Evolutionary conservation across 1,140 invertebrate genomes (phyloP).

Genomic region (Sesamia nonagrioides): DNA sequence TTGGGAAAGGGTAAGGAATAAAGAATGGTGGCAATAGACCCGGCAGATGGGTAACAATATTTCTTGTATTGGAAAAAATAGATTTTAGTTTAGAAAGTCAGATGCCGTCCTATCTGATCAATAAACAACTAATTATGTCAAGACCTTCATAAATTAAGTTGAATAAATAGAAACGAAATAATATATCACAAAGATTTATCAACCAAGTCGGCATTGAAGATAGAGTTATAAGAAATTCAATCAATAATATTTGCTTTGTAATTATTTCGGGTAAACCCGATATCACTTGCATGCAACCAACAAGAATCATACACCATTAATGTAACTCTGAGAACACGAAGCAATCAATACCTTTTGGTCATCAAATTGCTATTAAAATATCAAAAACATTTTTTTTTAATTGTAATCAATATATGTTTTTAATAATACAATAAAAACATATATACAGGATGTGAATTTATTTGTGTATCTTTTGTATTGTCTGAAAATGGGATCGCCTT

Average conservation of each 20-base stretch:
- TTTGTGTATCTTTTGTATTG: too few relatives aligned
- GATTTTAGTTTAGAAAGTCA: not conserved
- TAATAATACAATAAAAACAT: too few relatives aligned
- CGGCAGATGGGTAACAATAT: conserved; percentile 8
- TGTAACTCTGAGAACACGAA: not conserved
- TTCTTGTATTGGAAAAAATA: conserved; percentile 3
- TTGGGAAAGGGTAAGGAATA: conserved; percentile 22
- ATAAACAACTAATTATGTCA: conserved; percentile 13
- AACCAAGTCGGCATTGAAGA: not conserved
- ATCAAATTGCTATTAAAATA: not conserved
- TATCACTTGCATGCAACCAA: not conserved
- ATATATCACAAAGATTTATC: not conserved
- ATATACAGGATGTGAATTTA: too few relatives aligned
- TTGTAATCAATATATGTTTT: too few relatives aligned
- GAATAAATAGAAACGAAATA: not conserved
- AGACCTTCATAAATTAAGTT: conserved; percentile 8
- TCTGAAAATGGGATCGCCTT: too few relatives aligned
- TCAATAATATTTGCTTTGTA: not conserved
- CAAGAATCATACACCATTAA: not conserved
- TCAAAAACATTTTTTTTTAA: too few relatives aligned
- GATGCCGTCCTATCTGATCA: not conserved
- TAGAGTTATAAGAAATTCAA: not conserved
- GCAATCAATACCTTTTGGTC: not conserved
- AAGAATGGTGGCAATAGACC: not conserved
- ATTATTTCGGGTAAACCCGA: not conserved